Evolutionary conservation across 2,797 vertebrate genomes (phyloP).

Genomic region (Phataginus tricuspis): DNA sequence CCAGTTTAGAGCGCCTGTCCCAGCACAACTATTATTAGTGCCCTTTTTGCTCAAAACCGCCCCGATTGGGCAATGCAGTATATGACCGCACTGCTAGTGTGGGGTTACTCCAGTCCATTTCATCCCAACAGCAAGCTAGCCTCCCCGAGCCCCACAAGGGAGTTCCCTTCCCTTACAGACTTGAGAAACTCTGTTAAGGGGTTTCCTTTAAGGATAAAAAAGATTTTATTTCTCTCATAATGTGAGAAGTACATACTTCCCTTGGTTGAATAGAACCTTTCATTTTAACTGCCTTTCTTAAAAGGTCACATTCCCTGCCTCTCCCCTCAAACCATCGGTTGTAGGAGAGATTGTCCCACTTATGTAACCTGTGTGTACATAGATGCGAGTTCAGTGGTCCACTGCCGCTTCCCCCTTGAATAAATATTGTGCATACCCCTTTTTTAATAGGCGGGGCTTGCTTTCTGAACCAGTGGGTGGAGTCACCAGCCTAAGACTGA

Average conservation of each 20-base stretch:
- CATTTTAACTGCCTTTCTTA: background rate
- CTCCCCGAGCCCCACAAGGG: background rate
- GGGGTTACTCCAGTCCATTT: background rate
- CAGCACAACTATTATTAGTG: background rate
- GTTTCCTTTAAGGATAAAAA: background rate
- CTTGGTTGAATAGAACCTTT: background rate
- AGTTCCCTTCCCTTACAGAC: too few relatives aligned
- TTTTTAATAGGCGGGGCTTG: background rate
- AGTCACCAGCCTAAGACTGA: background rate
- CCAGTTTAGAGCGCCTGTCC: background rate
- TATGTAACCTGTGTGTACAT: fast-evolving
- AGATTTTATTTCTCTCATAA: background rate
- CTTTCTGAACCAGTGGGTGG: background rate
- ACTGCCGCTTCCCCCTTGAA: background rate
- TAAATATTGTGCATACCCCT: background rate
- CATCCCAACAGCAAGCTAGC: background rate
- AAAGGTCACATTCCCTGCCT: background rate
- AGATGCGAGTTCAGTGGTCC: background rate
- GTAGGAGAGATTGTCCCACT: background rate
- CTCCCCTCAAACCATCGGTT: background rate
- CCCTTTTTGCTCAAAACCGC: background rate
- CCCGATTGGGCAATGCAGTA: background rate
- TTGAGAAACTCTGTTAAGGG: background rate
- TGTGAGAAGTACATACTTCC: background rate
- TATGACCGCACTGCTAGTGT: too few relatives aligned